phyloP scores from a whole-genome alignment of 37 sponge, comb jelly and placozoan species.

The Haliclona indistincta region DNA sequence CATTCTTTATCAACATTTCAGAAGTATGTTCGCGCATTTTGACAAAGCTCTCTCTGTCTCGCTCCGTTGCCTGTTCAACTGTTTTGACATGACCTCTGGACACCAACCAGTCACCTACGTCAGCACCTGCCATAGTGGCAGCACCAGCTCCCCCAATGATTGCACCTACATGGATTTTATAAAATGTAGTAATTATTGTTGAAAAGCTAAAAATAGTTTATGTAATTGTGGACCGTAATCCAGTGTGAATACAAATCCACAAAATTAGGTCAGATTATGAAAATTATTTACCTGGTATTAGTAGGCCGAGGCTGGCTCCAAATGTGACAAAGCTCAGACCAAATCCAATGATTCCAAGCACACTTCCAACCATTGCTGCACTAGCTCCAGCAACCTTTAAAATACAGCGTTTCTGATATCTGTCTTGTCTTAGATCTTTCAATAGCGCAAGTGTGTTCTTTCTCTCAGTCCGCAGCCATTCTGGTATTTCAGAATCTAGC shows the following conservation, averaged over 20 bases:
- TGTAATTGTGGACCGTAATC: no score
- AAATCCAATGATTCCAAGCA: conserved; percentile 22
- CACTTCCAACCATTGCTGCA: conserved; percentile 9
- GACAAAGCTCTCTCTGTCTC: neutral
- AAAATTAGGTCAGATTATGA: no score
- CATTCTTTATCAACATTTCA: neutral
- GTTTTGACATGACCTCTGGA: neutral
- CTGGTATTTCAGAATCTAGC: no score
- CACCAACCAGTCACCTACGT: conserved; percentile 16
- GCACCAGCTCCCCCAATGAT: conserved; percentile 17
- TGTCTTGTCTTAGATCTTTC: neutral
- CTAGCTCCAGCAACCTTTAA: conserved; percentile 12
- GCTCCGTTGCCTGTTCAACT: neutral
- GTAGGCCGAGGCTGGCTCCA: conserved; percentile 33
- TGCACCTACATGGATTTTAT: conserved; percentile 15
- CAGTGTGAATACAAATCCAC: no score
- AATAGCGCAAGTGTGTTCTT: no score
- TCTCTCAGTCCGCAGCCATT: no score
- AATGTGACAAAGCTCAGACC: conserved; percentile 34
- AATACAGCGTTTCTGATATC: conserved; percentile 13
- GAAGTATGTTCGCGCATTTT: neutral
- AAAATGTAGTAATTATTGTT: no score
- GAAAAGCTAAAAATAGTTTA: no score
- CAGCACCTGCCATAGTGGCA: conserved; percentile 32
- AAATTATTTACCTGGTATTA: no score